Conservation (phyloP, 1,140 invertebrate species). For the Drosophila mauritiana region DNA sequence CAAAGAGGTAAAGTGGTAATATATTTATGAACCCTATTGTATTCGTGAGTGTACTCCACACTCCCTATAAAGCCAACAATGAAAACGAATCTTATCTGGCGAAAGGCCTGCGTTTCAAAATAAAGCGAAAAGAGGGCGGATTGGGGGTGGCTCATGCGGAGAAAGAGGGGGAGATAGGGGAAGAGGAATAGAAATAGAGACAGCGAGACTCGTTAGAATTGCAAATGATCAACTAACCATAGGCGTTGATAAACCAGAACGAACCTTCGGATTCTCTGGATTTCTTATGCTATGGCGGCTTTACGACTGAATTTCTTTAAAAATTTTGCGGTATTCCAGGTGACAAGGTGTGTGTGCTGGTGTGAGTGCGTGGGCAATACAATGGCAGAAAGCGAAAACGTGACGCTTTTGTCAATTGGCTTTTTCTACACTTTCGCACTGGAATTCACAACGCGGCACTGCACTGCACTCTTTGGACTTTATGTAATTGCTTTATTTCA, state of each 20-base stretch:
- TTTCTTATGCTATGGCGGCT: not conserved
- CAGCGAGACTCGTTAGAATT: slow-evolving; percentile 13
- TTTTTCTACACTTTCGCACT: slow-evolving; percentile 35
- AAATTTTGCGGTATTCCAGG: slow-evolving; percentile 40
- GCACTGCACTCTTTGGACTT: slow-evolving; percentile 43
- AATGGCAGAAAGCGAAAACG: slow-evolving; percentile 75
- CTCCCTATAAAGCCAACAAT: slow-evolving; percentile 15
- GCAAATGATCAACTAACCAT: slow-evolving; percentile 59
- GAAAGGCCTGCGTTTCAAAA: slow-evolving; percentile 19
- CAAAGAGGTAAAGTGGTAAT: not conserved
- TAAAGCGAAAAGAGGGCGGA: slow-evolving; percentile 17
- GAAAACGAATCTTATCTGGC: slow-evolving; percentile 59
- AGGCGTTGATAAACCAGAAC: slow-evolving; percentile 38
- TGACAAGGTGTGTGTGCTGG: slow-evolving; percentile 13
- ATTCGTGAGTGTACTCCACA: slow-evolving; percentile 2
- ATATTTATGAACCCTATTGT: slow-evolving; percentile 2
- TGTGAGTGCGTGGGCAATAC: slow-evolving; percentile 42
- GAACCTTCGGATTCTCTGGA: slow-evolving; percentile 6
- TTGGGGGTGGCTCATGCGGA: slow-evolving; percentile 25
- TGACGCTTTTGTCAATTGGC: slow-evolving; percentile 72
- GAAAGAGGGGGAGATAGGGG: not conserved
- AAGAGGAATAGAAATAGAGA: not conserved
- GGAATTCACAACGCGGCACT: slow-evolving; percentile 16
- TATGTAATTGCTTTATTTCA: slow-evolving; percentile 51
- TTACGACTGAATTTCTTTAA: slow-evolving; percentile 1